Evolutionary conservation across 2,888 invertebrate species (phyloP).

Genomic region (Icerya purchasi): DNA sequence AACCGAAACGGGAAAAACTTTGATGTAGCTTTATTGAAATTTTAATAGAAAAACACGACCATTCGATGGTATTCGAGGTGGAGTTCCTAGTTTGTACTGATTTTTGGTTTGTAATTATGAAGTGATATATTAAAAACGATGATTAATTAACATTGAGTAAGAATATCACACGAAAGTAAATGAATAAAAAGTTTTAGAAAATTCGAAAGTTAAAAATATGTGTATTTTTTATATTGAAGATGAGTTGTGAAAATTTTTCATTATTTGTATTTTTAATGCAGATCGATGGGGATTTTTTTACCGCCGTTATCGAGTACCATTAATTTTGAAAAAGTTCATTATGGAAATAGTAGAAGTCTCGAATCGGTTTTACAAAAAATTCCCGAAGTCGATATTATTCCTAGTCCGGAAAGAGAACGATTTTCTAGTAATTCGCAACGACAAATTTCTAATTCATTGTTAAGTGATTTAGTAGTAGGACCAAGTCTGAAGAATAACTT

Average conservation of each 20-base stretch:
- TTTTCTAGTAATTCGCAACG: conserved; percentile 8
- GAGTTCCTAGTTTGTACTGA: no score
- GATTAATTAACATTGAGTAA: no score
- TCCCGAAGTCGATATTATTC: conserved; percentile 57
- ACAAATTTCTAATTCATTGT: background rate
- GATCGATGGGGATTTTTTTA: conserved; percentile 41
- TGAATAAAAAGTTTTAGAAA: no score
- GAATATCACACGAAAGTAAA: no score
- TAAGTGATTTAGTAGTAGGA: background rate
- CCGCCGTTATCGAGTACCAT: conserved; percentile 32
- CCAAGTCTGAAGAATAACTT: background rate
- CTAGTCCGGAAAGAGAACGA: conserved; percentile 35
- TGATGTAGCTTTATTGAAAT: no score
- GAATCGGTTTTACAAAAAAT: conserved; percentile 76
- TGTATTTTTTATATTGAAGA: background rate
- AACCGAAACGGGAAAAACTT: no score
- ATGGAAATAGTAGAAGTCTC: conserved; percentile 71
- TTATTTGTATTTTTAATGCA: conserved; percentile 21
- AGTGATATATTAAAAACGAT: no score
- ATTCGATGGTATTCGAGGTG: no score
- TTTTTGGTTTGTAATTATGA: no score
- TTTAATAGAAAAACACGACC: no score
- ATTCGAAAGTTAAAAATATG: no score
- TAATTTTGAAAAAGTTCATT: conserved; percentile 28
- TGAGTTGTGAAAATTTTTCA: background rate